Conservation (phyloP, 2,797 vertebrate species). For the Parauchenoglanis ngamensis region DNA sequence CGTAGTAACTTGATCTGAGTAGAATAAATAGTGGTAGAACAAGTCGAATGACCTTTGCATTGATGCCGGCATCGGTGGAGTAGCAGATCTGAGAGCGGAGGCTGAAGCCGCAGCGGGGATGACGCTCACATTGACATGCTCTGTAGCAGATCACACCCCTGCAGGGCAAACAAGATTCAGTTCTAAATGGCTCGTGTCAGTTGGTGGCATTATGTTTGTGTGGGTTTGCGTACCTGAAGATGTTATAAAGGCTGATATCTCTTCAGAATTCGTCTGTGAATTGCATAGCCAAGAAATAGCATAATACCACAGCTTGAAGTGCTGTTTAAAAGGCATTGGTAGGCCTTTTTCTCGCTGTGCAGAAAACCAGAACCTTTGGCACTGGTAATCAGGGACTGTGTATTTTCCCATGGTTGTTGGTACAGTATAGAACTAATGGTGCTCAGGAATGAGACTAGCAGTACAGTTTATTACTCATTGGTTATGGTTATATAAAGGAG, state of each 20-base stretch:
- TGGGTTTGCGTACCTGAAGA: constrained; percentile 24
- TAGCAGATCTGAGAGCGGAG: constrained; percentile 38
- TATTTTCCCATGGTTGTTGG: not conserved
- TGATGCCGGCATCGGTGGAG: constrained; percentile 28
- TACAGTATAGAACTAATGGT: not conserved
- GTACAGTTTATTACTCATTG: not conserved
- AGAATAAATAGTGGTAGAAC: constrained; percentile 49
- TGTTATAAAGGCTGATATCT: not conserved
- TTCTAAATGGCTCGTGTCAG: constrained; percentile 30
- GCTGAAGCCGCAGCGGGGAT: constrained; percentile 30
- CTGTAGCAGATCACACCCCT: constrained; percentile 31
- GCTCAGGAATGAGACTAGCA: not conserved
- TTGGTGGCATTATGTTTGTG: constrained; percentile 17
- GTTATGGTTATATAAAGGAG: not conserved
- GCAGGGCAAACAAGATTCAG: constrained; percentile 33
- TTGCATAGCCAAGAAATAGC: constrained; percentile 3
- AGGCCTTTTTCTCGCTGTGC: not conserved
- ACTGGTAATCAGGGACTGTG: not conserved
- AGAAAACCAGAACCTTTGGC: not conserved
- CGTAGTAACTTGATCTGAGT: constrained; percentile 51
- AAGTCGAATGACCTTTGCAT: constrained; percentile 52
- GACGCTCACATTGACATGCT: constrained; percentile 32
- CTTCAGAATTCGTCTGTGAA: constrained; percentile 8
- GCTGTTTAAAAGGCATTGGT: not conserved
- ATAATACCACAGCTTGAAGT: constrained; percentile 15